Evolutionary conservation across 2,888 invertebrate species (phyloP).

Genomic region (Platynereis dumerilii): DNA sequence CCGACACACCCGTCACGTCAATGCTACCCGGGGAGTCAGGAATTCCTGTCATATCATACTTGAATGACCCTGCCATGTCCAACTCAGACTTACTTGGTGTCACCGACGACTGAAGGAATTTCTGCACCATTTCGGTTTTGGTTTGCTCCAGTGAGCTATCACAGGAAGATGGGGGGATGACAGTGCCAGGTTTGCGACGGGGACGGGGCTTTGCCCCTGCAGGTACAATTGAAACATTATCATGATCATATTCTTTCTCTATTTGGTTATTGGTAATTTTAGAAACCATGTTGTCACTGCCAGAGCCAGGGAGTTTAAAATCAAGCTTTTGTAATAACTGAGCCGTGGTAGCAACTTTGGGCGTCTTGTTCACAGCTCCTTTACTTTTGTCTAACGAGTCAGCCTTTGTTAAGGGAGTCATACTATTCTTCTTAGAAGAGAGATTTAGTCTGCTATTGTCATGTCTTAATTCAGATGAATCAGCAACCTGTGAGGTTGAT

Average conservation of each 20-base stretch:
- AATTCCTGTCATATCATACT: conserved; percentile 10
- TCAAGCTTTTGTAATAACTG: conserved; percentile 76
- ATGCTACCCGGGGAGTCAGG: conserved; percentile 12
- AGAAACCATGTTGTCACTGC: conserved; percentile 46
- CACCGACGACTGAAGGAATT: conserved; percentile 59
- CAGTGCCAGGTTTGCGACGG: conserved; percentile 46
- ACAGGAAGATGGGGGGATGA: conserved; percentile 39
- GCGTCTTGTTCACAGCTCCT: conserved; percentile 56
- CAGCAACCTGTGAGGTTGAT: too few relatives aligned
- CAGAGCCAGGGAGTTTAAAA: conserved; percentile 51
- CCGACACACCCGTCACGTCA: neutral
- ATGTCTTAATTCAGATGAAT: too few relatives aligned
- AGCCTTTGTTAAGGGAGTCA: conserved; percentile 3
- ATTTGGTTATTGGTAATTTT: conserved; percentile 57
- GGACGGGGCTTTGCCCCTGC: conserved; percentile 52
- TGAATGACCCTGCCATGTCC: neutral
- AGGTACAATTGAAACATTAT: conserved; percentile 48
- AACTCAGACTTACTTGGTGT: conserved; percentile 30
- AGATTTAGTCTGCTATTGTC: conserved; percentile 1
- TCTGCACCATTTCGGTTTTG: conserved; percentile 64
- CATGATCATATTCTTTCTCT: conserved; percentile 48
- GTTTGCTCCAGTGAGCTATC: conserved; percentile 51
- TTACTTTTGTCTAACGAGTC: conserved; percentile 1
- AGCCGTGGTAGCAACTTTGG: conserved; percentile 77
- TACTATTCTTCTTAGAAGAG: neutral